These are phyloP conservation scores for Euzetes globulus DNA, from an alignment of 2,888 invertebrate species.

Conservation along the genomic window DNA sequence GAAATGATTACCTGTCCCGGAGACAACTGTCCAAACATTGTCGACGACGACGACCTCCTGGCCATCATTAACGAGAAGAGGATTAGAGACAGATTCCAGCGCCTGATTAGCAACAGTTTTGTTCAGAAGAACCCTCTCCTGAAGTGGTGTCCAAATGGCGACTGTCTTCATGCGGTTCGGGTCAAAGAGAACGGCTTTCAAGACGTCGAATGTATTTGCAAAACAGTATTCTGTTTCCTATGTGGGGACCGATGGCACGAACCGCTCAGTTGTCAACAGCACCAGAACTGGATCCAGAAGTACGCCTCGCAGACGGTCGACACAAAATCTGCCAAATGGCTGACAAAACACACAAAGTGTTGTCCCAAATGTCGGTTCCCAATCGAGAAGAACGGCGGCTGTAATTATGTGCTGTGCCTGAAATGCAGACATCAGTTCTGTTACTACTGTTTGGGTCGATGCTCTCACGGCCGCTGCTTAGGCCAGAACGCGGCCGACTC, in stretches of 20 bases:
- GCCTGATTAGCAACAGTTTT: conserved; percentile 51
- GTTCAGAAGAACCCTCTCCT: conserved; percentile 75
- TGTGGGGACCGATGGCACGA: conserved; percentile 52
- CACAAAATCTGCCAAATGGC: conserved; percentile 86
- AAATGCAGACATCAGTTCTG: conserved; percentile 97
- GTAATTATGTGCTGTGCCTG: conserved; percentile 80
- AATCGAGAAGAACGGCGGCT: conserved; percentile 76
- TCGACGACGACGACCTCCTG: conserved; percentile 52
- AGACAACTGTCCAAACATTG: conserved; percentile 51
- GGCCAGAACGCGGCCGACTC: conserved; percentile 90
- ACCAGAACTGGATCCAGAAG: conserved; percentile 49
- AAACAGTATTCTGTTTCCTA: conserved; percentile 73
- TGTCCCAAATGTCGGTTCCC: conserved; percentile 93
- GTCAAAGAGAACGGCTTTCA: conserved; percentile 60
- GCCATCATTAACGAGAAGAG: conserved; percentile 41
- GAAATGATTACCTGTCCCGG: conserved; percentile 50
- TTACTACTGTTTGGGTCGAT: conserved; percentile 98
- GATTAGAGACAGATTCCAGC: conserved; percentile 46
- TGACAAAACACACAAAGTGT: conserved; percentile 75
- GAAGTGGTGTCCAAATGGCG: conserved; percentile 95
- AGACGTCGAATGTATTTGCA: conserved; percentile 79
- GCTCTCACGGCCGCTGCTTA: conserved; percentile 95
- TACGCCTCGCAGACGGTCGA: conserved; percentile 98
- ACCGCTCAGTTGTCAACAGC: conserved; percentile 52
- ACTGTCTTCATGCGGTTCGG: conserved; percentile 90